phyloP scores from a whole-genome alignment of 92 coral and sea anemone genomes.

The Paramuricea clavata region DNA sequence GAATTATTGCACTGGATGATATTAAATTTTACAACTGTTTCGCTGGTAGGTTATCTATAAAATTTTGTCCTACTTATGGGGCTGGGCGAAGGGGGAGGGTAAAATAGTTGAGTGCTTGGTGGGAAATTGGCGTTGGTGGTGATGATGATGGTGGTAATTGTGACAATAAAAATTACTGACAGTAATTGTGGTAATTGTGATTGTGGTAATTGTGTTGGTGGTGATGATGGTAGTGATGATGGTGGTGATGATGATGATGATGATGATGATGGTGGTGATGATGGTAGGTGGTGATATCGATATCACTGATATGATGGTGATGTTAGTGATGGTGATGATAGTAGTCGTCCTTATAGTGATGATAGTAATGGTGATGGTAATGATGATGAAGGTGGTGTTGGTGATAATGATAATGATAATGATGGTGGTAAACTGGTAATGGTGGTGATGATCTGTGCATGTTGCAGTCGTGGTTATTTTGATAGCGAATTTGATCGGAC shows the following conservation, averaged over 20 bases:
- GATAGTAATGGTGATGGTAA: background rate
- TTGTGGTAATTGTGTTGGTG: too few relatives aligned
- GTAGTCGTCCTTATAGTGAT: background rate
- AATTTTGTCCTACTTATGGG: too few relatives aligned
- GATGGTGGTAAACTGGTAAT: background rate
- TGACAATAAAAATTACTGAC: too few relatives aligned
- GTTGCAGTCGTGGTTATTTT: background rate
- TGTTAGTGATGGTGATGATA: background rate
- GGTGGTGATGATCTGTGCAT: background rate
- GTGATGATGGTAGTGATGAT: too few relatives aligned
- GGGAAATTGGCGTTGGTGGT: too few relatives aligned
- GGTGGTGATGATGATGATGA: background rate
- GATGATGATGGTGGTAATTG: too few relatives aligned
- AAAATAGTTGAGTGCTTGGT: too few relatives aligned
- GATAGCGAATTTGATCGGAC: background rate
- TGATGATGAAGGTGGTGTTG: background rate
- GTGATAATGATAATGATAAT: background rate
- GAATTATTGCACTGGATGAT: conserved; percentile 92
- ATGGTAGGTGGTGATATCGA: too few relatives aligned
- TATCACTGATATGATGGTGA: too few relatives aligned
- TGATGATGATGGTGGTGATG: background rate
- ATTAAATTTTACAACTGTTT: conserved; percentile 81
- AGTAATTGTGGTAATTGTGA: too few relatives aligned
- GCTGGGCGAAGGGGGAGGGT: too few relatives aligned
- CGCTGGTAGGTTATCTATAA: conserved; percentile 53